Conservation (phyloP, 92 coral and sea anemone genomes). For the Plumapathes pennacea region DNA sequence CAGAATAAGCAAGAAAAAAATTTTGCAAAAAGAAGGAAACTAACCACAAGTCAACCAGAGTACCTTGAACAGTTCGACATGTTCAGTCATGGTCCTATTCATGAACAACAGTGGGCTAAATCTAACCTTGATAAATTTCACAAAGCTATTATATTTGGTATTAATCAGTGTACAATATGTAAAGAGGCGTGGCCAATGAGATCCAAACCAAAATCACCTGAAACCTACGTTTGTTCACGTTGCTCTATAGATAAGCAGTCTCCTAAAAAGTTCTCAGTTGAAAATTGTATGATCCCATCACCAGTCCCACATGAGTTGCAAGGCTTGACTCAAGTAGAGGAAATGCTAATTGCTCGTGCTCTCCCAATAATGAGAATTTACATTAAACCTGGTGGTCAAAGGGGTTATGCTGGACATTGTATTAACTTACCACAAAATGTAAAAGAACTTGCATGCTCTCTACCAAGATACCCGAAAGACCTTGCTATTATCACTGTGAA, state of each 20-base stretch:
- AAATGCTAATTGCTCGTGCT: conserved; percentile 75
- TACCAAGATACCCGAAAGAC: conserved; percentile 71
- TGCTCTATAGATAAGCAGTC: conserved; percentile 28
- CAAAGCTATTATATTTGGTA: conserved; percentile 29
- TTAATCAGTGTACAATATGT: conserved; percentile 52
- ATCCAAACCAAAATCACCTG: conserved; percentile 16
- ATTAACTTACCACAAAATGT: conserved; percentile 60
- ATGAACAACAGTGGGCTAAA: conserved; percentile 41
- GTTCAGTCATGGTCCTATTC: conserved; percentile 18
- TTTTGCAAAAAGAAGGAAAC: too few species aligned
- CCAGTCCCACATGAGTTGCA: conserved; percentile 43
- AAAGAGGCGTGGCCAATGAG: conserved; percentile 50
- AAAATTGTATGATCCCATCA: conserved; percentile 32
- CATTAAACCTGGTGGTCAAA: conserved; percentile 67
- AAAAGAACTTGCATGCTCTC: conserved; percentile 42
- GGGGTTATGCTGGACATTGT: conserved; percentile 60
- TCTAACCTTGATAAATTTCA: conserved; percentile 36
- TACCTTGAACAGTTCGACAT: conserved; percentile 34
- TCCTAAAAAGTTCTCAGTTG: conserved; percentile 15
- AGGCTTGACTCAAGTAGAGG: conserved; percentile 54
- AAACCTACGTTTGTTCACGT: conserved; percentile 28
- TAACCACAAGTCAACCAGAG: too few species aligned
- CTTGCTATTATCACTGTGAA: conserved; percentile 66
- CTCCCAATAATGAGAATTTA: conserved; percentile 66
- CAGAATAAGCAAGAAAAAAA: too few species aligned